Evolutionary conservation across 2,888 invertebrate species (phyloP).

Genomic region (Amphipyra tragopoginis): DNA sequence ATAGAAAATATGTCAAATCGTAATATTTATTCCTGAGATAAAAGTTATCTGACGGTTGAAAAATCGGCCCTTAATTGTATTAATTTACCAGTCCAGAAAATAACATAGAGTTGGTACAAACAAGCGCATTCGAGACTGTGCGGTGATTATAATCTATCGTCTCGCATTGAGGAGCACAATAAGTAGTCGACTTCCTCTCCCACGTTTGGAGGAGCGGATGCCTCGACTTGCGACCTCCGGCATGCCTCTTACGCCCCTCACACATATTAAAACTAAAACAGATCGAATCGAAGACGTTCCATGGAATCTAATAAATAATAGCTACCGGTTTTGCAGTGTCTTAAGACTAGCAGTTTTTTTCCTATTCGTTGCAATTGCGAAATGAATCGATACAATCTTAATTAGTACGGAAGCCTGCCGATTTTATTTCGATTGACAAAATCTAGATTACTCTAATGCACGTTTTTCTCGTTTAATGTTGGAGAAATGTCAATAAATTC

Average conservation of each 20-base stretch:
- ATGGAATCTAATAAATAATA: conserved; percentile 20
- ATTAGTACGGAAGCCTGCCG: conserved; percentile 24
- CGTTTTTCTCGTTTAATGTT: conserved; percentile 1
- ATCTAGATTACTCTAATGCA: conserved; percentile 9
- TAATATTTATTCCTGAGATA: too few relatives aligned
- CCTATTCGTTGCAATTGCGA: conserved; percentile 23
- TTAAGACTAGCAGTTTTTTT: background rate
- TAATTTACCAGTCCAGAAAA: conserved; percentile 62
- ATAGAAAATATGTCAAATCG: too few relatives aligned
- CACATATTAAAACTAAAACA: conserved; percentile 64
- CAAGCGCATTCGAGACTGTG: conserved; percentile 66
- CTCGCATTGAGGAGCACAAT: conserved; percentile 89
- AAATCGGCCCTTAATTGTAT: too few relatives aligned
- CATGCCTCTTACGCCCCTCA: conserved; percentile 71
- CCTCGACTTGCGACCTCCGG: conserved; percentile 83
- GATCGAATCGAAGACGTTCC: conserved; percentile 43
- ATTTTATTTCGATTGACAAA: conserved; percentile 16
- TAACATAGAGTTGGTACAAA: conserved; percentile 58
- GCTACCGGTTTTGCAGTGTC: conserved; percentile 15
- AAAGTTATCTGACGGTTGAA: too few relatives aligned
- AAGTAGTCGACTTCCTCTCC: conserved; percentile 88
- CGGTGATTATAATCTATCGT: conserved; percentile 76
- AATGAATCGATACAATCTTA: conserved; percentile 26
- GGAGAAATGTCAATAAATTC: background rate
- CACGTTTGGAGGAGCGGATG: conserved; percentile 86